Evolutionary conservation across 1,140 invertebrate species (phyloP), one percentile per base, ranked within the genome.

Genomic region (Centruroides sculpturatus): DNA sequence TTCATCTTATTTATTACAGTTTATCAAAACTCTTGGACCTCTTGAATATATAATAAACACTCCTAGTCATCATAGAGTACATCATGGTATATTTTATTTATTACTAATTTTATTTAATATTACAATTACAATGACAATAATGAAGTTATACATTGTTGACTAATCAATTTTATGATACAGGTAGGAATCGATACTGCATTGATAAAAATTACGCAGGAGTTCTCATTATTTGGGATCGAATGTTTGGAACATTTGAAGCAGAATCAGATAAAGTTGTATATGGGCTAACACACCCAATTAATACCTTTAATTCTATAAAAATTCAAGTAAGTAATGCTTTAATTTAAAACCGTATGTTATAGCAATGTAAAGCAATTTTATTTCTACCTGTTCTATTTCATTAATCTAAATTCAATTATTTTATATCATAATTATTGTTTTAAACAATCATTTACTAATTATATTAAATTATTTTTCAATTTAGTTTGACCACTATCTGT

Each of bases 11-110:
- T 62, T 53, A 55, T 61, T 62, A n/a, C n/a, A 75, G 72, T 55
- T 66, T 0, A 80, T 92, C 56, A 76, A 81, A 53, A 81, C 79
- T 58, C 73, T 93, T 2, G 89, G 89, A 5, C 85, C 86, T 3
- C 71, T 93, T 5, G 89, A 93, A 71, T 89, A 81, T 68, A 76
- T 93, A 58, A 78, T 94, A 9, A 93, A 92, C 69, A 92, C 89
- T 0, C 87, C 90, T 0, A 87, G 85, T 67, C 89, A 92, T 73
- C 89, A 94, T 71, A 78, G 89, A 66, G 86, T 92, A 1, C 90
- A 94, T 78, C 89, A 94, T 73, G 89, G 89, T 86, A n/a, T n/a
- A n/a, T n/a, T n/a, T n/a, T n/a, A n/a, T n/a, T n/a, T n/a, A n/a
- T n/a, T n/a, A n/a, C n/a, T n/a, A n/a, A n/a, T n/a, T n/a, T n/a